phyloP scores from a whole-genome alignment of 2,888 invertebrate genomes.

The Caenorhabditis sulstoni region DNA sequence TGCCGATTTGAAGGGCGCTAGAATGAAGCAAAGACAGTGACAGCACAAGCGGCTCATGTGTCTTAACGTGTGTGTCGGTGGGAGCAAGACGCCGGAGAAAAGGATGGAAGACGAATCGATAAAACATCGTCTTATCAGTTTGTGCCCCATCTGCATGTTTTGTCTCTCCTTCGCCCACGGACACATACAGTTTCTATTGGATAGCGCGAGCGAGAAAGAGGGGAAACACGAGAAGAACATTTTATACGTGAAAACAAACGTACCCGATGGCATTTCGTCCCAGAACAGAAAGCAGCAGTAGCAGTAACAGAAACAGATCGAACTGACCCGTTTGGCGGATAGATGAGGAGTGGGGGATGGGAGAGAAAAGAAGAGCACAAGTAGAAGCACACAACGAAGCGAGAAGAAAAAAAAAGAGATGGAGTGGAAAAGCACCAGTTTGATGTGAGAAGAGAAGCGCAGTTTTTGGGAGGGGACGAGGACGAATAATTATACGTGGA shows the following conservation, averaged over 20 bases:
- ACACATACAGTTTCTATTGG: too few species aligned
- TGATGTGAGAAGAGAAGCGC: conserved; percentile 15
- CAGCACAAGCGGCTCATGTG: conserved; percentile 7
- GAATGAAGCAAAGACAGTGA: conserved; percentile 14
- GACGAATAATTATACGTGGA: conserved; percentile 42
- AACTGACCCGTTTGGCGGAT: conserved; percentile 40
- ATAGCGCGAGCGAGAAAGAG: too few species aligned
- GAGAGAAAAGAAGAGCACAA: conserved; percentile 3
- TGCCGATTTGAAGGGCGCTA: conserved; percentile 26
- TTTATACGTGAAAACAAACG: conserved; percentile 41
- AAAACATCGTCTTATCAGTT: conserved; percentile 41
- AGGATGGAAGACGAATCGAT: conserved; percentile 7
- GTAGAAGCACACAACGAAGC: conserved; percentile 39
- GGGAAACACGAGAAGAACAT: background rate
- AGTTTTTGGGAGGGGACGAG: conserved; percentile 14
- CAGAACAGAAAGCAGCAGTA: background rate
- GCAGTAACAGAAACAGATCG: conserved; percentile 31
- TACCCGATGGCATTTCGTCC: conserved; percentile 42
- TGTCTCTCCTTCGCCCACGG: background rate
- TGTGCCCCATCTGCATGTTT: conserved; percentile 7
- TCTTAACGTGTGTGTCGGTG: background rate
- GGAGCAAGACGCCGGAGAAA: conserved; percentile 1
- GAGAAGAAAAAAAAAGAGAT: conserved; percentile 7
- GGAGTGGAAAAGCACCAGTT: conserved; percentile 37
- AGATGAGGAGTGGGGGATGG: background rate